A percentile compares a stretch with the other conserved stretches of the same genome.
Conservation (phyloP, 2,797 vertebrate species). For the Lagorchestes hirsutus region DNA sequence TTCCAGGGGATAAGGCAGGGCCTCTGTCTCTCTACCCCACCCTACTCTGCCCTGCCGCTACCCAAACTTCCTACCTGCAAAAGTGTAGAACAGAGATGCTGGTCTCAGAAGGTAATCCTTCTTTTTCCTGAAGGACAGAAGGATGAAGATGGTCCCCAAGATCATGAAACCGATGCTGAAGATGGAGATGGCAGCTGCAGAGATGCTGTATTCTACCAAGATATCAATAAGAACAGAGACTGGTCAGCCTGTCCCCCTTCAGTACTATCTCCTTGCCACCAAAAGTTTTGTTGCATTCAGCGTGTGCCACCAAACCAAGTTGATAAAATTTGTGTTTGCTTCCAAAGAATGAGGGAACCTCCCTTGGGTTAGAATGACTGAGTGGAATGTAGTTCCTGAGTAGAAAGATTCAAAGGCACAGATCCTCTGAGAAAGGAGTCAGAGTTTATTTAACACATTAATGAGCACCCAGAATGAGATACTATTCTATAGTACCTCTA, state of each 20-base stretch:
- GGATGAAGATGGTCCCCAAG: slow-evolving; percentile 90
- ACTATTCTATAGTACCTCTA: background rate
- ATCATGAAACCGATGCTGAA: slow-evolving; percentile 93
- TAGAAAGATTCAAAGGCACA: background rate
- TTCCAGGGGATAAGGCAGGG: background rate
- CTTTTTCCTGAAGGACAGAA: slow-evolving; percentile 92
- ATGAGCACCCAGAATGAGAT: background rate
- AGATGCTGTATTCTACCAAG: slow-evolving; percentile 95
- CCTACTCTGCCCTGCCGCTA: fast-evolving
- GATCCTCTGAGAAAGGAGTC: background rate
- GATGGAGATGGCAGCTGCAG: slow-evolving; percentile 95
- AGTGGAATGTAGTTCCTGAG: background rate
- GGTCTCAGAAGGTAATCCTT: slow-evolving; percentile 95
- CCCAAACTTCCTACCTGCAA: slow-evolving; percentile 89
- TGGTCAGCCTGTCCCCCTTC: background rate
- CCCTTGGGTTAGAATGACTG: background rate
- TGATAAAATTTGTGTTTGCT: background rate
- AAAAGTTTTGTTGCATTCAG: fast-evolving
- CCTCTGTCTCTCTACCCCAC: background rate
- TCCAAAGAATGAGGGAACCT: background rate
- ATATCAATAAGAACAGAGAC: slow-evolving; percentile 26
- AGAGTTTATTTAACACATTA: background rate
- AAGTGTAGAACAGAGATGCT: slow-evolving; percentile 95
- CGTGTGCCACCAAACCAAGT: background rate
- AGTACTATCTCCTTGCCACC: background rate